Evolutionary conservation across 2,113 vertebrate genomes (phyloP).

Genomic region (Nothobranchius kuhntae): DNA sequence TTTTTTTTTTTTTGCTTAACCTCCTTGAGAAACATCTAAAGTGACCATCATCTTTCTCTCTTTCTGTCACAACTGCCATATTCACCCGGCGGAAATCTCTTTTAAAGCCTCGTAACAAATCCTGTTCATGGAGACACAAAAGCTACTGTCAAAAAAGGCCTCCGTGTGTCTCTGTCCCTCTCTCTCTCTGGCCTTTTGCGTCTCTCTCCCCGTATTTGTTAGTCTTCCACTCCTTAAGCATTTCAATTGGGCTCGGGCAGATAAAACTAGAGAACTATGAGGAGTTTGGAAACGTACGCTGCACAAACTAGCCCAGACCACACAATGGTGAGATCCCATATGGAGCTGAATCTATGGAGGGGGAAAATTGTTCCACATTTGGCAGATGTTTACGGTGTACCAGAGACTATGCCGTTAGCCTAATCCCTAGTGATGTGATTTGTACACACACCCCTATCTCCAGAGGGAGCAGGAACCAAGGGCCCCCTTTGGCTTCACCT

Average conservation of each 20-base stretch:
- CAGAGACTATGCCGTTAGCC: slow-evolving; percentile 79
- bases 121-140: slow-evolving; percentile 76
- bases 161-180: slow-evolving; percentile 32
- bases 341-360: slow-evolving; percentile 63
- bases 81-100: slow-evolving; percentile 76
- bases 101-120: slow-evolving; percentile 80
- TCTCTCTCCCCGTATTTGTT: slow-evolving; percentile 68
- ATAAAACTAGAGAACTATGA: slow-evolving; percentile 66
- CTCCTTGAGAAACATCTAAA: slow-evolving; percentile 62
- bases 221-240: slow-evolving; percentile 75
- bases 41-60: slow-evolving; percentile 72
- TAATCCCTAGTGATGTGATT: slow-evolving; percentile 86
- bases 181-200: slow-evolving; percentile 38
- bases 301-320: slow-evolving; percentile 67
- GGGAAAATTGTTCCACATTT: slow-evolving; percentile 80
- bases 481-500: slow-evolving; percentile 58
- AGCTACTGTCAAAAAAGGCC: slow-evolving; percentile 75
- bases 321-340: slow-evolving; percentile 75
- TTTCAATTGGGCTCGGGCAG: slow-evolving; percentile 73
- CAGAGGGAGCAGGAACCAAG: slow-evolving; percentile 74
- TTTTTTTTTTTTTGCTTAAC: slow-evolving; percentile 41
- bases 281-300: slow-evolving; percentile 54
- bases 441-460: slow-evolving; percentile 81
- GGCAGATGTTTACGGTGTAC: slow-evolving; percentile 79
- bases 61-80: slow-evolving; percentile 77